Conservation (phyloP, 2,888 invertebrate species). For the Pasiphila rectangulata region DNA sequence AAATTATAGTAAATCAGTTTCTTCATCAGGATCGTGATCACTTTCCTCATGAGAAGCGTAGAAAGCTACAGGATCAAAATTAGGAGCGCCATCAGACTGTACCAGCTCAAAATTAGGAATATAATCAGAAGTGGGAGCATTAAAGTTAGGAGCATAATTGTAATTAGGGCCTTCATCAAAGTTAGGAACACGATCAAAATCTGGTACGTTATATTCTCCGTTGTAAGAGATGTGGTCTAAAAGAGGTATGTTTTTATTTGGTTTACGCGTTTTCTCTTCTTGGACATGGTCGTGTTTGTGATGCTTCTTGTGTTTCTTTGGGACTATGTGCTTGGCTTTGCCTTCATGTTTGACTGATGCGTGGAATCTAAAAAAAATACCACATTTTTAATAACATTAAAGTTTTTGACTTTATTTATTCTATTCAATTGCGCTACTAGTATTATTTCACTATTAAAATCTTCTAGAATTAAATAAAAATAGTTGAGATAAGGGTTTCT, state of each 20-base stretch:
- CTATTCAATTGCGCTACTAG: no score
- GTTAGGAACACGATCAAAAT: slow-evolving; percentile 4
- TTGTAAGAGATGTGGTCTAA: not conserved
- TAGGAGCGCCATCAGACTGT: not conserved
- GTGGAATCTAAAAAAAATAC: slow-evolving; percentile 42
- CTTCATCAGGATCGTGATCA: slow-evolving; percentile 1
- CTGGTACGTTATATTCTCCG: not conserved
- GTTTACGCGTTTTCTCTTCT: not conserved
- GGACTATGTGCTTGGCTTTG: slow-evolving; percentile 36
- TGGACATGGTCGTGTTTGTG: slow-evolving; percentile 18
- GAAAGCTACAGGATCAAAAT: slow-evolving; percentile 2
- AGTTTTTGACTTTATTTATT: no score
- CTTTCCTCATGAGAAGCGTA: not conserved
- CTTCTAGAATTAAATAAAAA: no score
- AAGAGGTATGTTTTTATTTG: not conserved
- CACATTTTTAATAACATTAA: not conserved
- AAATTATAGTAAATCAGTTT: slow-evolving; percentile 3
- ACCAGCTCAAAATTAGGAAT: not conserved
- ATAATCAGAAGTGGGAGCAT: not conserved
- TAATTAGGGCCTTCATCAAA: not conserved
- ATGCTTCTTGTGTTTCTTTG: slow-evolving; percentile 23
- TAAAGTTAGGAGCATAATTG: not conserved
- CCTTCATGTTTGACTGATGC: slow-evolving; percentile 45
- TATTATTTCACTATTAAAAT: no score
- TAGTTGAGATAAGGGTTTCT: no score